Evolutionary conservation across 2,888 invertebrate species (phyloP).

Genomic region (Spodoptera littoralis): DNA sequence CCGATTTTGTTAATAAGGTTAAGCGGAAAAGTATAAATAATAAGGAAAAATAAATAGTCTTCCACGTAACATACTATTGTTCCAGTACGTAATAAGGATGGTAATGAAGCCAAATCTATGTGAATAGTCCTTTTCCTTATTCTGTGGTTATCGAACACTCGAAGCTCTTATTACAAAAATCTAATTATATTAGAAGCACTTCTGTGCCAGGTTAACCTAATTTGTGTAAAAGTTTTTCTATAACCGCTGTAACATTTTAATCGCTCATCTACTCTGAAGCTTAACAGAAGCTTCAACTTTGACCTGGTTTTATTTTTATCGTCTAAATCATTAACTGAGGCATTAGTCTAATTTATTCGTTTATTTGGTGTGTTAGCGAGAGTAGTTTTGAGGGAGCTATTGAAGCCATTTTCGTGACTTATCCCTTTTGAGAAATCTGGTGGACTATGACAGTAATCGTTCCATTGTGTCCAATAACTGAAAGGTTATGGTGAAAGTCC

Average conservation of each 20-base stretch:
- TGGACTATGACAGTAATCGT: background rate
- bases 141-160: background rate
- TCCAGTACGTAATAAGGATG: background rate
- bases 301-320: constrained; percentile 39
- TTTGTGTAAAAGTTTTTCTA: constrained; percentile 14
- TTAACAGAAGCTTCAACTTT: constrained; percentile 43
- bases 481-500: constrained; percentile 63
- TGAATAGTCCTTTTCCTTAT: background rate
- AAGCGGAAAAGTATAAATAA: too few species aligned
- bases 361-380: too few species aligned
- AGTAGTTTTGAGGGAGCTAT: too few species aligned
- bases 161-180: constrained; percentile 8
- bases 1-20: too few species aligned
- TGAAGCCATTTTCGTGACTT: too few species aligned
- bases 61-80: constrained; percentile 2
- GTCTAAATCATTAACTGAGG: constrained; percentile 2
- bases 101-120: background rate
- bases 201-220: constrained; percentile 29
- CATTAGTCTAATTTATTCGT: too few species aligned
- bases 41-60: too few species aligned
- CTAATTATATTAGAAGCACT: constrained; percentile 19
- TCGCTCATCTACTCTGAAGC: constrained; percentile 24
- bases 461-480: too few species aligned
- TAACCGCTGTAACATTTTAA: constrained; percentile 33
- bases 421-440: too few species aligned